These are phyloP conservation scores for Drosophila mettleri DNA, from an alignment of 2,888 invertebrate genomes.

Conservation along the genomic window DNA sequence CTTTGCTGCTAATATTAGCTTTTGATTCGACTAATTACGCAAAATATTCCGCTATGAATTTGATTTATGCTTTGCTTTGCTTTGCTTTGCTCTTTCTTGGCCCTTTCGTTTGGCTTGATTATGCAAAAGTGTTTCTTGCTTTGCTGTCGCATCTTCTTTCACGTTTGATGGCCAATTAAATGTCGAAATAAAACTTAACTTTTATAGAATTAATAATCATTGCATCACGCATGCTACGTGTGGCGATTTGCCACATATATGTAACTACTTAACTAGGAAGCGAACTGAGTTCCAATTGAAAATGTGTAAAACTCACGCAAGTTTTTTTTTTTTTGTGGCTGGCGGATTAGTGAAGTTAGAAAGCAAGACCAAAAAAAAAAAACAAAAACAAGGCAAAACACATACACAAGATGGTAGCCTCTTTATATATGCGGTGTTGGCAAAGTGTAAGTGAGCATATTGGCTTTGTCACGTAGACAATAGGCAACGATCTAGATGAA, in stretches of 20 bases:
- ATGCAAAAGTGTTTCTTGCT: conserved; percentile 41
- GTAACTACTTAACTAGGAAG: conserved; percentile 61
- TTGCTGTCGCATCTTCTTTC: conserved; percentile 33
- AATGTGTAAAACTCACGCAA: conserved; percentile 57
- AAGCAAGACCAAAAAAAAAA: conserved; percentile 40
- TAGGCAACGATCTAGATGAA: too few relatives aligned
- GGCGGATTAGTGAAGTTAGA: conserved; percentile 51
- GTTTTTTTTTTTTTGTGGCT: conserved; percentile 3
- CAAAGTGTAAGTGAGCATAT: background rate
- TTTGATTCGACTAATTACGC: conserved; percentile 15
- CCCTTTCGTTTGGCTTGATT: conserved; percentile 35
- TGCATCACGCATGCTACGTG: conserved; percentile 65
- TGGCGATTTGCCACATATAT: conserved; percentile 13
- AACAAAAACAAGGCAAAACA: conserved; percentile 35
- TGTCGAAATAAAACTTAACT: conserved; percentile 17
- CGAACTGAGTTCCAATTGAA: conserved; percentile 24
- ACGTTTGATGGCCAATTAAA: conserved; percentile 72
- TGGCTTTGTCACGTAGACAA: too few relatives aligned
- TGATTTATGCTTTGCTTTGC: background rate
- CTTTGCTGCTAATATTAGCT: background rate
- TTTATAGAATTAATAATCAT: conserved; percentile 46
- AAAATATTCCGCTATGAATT: conserved; percentile 11
- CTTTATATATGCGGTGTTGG: background rate
- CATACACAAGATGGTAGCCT: conserved; percentile 17
- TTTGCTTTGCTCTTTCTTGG: background rate